Base-by-base conservation (phyloP, 2,797 vertebrate species). In the Pseudotriccus pelzelni region DNA sequence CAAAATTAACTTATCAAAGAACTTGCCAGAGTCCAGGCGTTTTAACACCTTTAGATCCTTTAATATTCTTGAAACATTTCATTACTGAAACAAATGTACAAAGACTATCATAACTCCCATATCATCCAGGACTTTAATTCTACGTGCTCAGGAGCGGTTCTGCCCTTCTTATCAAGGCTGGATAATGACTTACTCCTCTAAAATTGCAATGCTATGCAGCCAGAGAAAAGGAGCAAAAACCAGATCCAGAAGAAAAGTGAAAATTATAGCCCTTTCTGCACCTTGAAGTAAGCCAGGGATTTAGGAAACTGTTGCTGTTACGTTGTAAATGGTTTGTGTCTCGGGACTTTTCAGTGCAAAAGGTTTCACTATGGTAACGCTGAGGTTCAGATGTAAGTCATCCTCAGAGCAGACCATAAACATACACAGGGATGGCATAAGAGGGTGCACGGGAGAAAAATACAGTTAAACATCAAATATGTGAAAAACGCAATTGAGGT, bases 1-100 rank as follows among this genome's bases (percentile, higher is more conserved):
- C 58, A 89, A 87, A 97, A 95, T 96, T 88, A 95, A 91, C 68
- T 95, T 93, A 50, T 43, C 91, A 89, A 83, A 97, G 89, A 78
- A 25, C 55, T 94, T 90, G 41, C 24, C 64, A 64, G 19, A 21
- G 55, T 23, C 41, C 80, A 81, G 68, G 27, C 50, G 52, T 81
- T 96, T 92, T 43, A 83, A 89, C 85, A 56, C 76, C 72, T 77
- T 85, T 62, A 81, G 76, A 53, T 91, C 34, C 72, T 82, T 56
- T 84, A 78, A 79, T 53, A 78, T 81, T 93, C 91, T 95, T 76
- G 15, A 85, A 89, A 62, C 7, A 44, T 85, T 76, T 91, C 5
- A 44, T 85, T 69, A 79, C 22, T 58, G 84, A 92, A 93, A 83
- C 37, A 77, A 95, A 89, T 1, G 5, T 73, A 30, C 10, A n/a